Conservation (phyloP, 2,113 vertebrate genomes). For the Pyrgilauda ruficollis region DNA sequence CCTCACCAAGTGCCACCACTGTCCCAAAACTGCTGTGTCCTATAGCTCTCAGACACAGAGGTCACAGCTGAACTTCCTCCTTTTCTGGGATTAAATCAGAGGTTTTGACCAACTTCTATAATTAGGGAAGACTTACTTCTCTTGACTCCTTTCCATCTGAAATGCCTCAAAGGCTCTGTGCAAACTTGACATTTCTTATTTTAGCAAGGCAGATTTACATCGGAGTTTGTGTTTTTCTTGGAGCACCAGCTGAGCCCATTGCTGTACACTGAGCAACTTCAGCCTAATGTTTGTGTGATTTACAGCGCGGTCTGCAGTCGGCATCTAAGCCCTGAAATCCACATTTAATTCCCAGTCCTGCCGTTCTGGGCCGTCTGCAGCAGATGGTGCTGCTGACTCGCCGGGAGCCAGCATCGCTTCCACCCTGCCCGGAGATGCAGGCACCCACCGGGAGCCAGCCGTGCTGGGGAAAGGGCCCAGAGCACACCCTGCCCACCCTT, state of each 20-base stretch:
- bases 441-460: fast-evolving
- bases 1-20: background rate
- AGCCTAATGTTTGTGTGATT: background rate
- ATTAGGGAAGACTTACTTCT: background rate
- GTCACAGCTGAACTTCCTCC: background rate
- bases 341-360: background rate
- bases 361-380: background rate
- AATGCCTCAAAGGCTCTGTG: background rate
- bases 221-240: background rate
- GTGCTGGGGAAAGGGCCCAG: fast-evolving
- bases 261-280: background rate
- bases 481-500: fast-evolving
- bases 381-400: conserved; percentile 51
- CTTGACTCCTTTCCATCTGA: background rate
- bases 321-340: background rate
- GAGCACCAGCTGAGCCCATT: background rate
- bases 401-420: fast-evolving
- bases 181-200: background rate
- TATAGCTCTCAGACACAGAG: background rate
- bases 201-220: background rate
- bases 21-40: background rate
- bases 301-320: background rate
- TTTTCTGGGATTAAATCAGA: background rate
- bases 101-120: background rate
- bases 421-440: background rate